Evolutionary conservation across 64 coral and sea anemone species (phyloP), one percentile per base, ranked within the genome.

Genomic region (Hydrozoanthus tunicans): DNA sequence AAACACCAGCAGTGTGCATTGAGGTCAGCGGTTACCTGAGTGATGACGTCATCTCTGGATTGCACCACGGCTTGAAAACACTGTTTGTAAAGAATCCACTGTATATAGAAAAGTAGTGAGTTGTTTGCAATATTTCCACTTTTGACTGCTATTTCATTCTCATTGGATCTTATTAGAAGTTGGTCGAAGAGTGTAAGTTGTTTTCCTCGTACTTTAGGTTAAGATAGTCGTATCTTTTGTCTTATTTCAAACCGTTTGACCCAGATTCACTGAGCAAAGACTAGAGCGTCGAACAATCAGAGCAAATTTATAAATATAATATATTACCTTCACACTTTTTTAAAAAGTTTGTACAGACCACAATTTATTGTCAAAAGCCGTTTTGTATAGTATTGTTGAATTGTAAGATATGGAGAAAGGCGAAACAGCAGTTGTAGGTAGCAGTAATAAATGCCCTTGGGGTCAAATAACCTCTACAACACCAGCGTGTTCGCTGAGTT

Each of bases 371-470:
- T 70, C 54, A 70, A 85, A 70, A 65, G 70, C 51, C 69, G 64
- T 56, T 71, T 52, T 74, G 59, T 61, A 74, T 88, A 88, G 5
- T n/a, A 6, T 6, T 32, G 4, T 20, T 4, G 14, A 74, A 7
- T 60, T 59, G 5, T 78, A 77, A 73, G 91, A 96, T 79, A 96
- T 96, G 95, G 95, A 96, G 53, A 77, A 91, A 91, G 85, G 92
- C 13, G 92, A 96, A 90, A 96, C 90, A 94, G 85, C 82, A 11
- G 90, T 94, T 79, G 89, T 96, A 89, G 90, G 85, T 85, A 65
- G 17, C 63, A 52, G 24, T 65, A 13, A 62, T 51, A 94, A 61
- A 52, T 91, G 82, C 64, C 92, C 97, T 5, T 99, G 97, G 97
- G 94, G 97, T 10, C 68, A 73, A 59, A 94, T 71, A 53, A 81